These are phyloP conservation scores for Tenualosa thibaudeaui DNA, from an alignment of 2,797 vertebrate genomes.

Conservation along the genomic window DNA sequence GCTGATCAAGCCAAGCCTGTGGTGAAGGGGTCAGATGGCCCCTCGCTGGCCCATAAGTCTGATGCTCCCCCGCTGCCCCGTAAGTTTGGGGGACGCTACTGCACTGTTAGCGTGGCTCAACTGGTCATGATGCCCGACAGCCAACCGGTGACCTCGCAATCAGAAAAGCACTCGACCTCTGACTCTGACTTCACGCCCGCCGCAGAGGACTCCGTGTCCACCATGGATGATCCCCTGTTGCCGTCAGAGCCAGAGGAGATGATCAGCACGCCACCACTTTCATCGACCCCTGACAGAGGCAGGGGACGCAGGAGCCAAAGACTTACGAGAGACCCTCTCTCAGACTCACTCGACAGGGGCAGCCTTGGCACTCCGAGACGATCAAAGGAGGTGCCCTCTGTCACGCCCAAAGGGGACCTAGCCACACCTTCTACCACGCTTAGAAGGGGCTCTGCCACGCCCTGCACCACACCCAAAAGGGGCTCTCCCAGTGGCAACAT, in stretches of 20 bases:
- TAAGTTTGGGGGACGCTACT: not conserved
- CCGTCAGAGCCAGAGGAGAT: not conserved
- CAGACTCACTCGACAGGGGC: not conserved
- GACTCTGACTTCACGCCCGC: not conserved
- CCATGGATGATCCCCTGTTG: not conserved
- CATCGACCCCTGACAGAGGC: not conserved
- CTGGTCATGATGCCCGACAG: conserved; percentile 73
- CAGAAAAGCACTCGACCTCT: conserved; percentile 29
- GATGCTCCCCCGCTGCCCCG: too few relatives aligned
- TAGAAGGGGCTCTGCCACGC: not conserved
- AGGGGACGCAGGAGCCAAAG: too few relatives aligned
- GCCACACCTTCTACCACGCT: not conserved
- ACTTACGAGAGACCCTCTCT: not conserved
- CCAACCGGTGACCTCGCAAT: conserved; percentile 37
- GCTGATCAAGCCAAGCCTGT: not conserved
- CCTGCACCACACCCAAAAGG: not conserved
- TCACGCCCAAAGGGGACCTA: not conserved
- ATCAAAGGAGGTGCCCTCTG: not conserved
- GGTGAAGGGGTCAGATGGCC: not conserved
- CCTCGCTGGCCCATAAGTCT: too few relatives aligned
- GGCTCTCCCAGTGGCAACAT: not conserved
- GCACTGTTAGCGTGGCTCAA: conserved; percentile 56
- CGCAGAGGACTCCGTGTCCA: not conserved
- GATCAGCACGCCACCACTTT: not conserved
- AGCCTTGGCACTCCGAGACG: not conserved